A percentile compares a stretch with the other conserved stretches of the same genome.
phyloP scores from a whole-genome alignment of 2,888 invertebrate species.

The Aplocera efformata region DNA sequence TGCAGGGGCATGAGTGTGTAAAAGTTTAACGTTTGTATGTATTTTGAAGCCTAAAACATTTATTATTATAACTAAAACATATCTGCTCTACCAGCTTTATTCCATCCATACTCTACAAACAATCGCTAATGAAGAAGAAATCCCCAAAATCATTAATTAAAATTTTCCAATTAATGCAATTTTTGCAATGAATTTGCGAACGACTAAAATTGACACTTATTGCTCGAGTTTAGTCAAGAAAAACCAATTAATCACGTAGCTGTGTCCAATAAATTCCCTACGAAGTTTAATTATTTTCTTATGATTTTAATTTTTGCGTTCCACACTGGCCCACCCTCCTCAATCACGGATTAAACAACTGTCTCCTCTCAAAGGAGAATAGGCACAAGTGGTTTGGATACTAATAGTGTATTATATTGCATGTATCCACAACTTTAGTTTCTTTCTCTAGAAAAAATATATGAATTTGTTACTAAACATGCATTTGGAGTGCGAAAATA shows the following conservation, averaged over 20 bases:
- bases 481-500: too few relatives aligned
- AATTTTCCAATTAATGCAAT: slow-evolving; percentile 57
- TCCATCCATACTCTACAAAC: not conserved
- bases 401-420: too few relatives aligned
- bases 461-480: too few relatives aligned
- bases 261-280: slow-evolving; percentile 78
- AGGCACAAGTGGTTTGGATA: not conserved
- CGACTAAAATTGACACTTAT: slow-evolving; percentile 78
- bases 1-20: too few relatives aligned
- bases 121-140: slow-evolving; percentile 18
- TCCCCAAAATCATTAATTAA: slow-evolving; percentile 46
- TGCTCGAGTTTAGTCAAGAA: slow-evolving; percentile 62
- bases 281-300: slow-evolving; percentile 80
- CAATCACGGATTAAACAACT: slow-evolving; percentile 51
- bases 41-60: too few relatives aligned
- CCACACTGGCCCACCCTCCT: slow-evolving; percentile 29
- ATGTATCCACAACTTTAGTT: too few relatives aligned
- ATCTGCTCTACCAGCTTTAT: slow-evolving; percentile 6
- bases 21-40: too few relatives aligned
- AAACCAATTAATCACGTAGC: slow-evolving; percentile 78
- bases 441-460: too few relatives aligned
- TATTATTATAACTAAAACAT: too few relatives aligned
- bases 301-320: slow-evolving; percentile 76
- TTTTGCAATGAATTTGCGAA: slow-evolving; percentile 56
- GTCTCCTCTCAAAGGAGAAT: slow-evolving; percentile 49